Conservation (phyloP, 2,113 vertebrate species). For the Hepsetus odoe region DNA sequence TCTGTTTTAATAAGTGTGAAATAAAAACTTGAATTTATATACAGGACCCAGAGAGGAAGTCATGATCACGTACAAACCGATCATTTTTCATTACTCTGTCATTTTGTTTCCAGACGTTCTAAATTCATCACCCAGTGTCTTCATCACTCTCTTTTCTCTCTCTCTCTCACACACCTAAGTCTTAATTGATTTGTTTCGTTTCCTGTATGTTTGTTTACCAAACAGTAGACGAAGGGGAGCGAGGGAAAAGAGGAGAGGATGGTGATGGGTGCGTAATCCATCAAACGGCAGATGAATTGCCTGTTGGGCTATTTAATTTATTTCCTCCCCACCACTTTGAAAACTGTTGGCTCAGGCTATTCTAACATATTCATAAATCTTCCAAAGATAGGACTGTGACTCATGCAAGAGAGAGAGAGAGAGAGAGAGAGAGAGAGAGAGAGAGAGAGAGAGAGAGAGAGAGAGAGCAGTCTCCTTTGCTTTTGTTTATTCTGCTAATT, state of each 20-base stretch:
- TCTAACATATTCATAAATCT: conserved; percentile 84
- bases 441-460: not conserved
- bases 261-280: conserved; percentile 78
- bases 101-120: not conserved
- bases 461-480: conserved; percentile 63
- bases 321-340: conserved; percentile 80
- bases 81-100: not conserved
- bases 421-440: conserved; percentile 34
- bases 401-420: conserved; percentile 45
- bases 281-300: conserved; percentile 75
- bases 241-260: conserved; percentile 24
- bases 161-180: not conserved
- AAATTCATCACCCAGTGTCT: conserved; percentile 36
- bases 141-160: not conserved
- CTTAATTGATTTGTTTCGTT: conserved; percentile 50
- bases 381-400: conserved; percentile 71
- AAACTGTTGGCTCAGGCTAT: conserved; percentile 82
- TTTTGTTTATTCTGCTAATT: conserved; percentile 70
- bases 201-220: conserved; percentile 53
- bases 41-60: no score
- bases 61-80: not conserved
- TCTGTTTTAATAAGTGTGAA: no score
- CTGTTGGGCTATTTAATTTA: conserved; percentile 79
- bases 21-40: no score
- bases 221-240: conserved; percentile 23